Conservation (phyloP, 2,113 vertebrate species). For the Calypte anna region DNA sequence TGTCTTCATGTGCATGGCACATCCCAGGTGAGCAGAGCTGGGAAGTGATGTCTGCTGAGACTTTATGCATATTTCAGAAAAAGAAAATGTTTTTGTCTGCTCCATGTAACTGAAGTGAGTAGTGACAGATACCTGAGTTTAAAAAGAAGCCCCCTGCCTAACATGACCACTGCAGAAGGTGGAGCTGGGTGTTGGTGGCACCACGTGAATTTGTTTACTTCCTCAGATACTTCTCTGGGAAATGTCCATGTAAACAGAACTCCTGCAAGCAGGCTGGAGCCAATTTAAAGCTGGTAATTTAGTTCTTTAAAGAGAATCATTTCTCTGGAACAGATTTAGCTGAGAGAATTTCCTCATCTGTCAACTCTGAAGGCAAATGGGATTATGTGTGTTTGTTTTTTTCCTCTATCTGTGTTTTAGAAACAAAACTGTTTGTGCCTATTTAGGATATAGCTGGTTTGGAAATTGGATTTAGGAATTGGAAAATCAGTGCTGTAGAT, state of each 20-base stretch:
- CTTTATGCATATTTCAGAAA: neutral
- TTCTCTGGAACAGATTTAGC: neutral
- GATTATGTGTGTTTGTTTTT: neutral
- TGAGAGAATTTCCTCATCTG: neutral
- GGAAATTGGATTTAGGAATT: neutral
- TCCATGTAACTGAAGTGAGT: neutral
- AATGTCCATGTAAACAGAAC: neutral
- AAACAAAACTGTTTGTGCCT: neutral
- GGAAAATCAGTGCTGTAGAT: neutral
- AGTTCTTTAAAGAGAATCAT: neutral
- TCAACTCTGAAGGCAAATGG: neutral
- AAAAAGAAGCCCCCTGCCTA: neutral
- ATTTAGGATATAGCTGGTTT: neutral
- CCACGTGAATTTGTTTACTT: constrained; percentile 20
- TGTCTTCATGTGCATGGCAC: neutral
- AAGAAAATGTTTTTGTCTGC: neutral
- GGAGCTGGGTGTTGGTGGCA: neutral
- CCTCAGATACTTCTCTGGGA: constrained; percentile 12
- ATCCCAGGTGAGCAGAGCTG: neutral
- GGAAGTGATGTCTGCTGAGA: neutral
- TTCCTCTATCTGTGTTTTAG: neutral
- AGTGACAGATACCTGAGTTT: neutral
- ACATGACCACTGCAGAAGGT: neutral
- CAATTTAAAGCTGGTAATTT: neutral
- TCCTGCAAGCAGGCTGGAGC: neutral